These are phyloP conservation scores for Crotophaga sulcirostris DNA, from an alignment of 2,113 vertebrate genomes.

Conservation along the genomic window DNA sequence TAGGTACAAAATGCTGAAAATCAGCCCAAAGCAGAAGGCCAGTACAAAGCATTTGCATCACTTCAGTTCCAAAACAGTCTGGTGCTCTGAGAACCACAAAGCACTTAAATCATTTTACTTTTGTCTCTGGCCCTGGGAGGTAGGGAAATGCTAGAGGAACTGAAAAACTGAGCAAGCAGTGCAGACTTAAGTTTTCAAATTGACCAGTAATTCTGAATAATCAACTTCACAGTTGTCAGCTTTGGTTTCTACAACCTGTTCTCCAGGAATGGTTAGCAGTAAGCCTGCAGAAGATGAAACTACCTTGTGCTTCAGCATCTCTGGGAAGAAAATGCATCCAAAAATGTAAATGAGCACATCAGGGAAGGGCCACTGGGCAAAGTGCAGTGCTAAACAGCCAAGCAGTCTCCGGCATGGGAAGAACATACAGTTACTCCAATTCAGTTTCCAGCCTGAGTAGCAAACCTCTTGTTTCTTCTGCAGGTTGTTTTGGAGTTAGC, in stretches of 20 bases:
- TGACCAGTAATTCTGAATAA: constrained; percentile 18
- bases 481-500: neutral
- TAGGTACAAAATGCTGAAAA: neutral
- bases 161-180: neutral
- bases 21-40: neutral
- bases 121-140: neutral
- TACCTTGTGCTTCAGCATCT: neutral
- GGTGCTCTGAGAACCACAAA: neutral
- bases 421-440: neutral
- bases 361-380: neutral
- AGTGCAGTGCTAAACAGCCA: neutral
- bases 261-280: neutral
- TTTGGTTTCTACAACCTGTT: neutral
- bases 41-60: neutral
- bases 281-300: neutral
- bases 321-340: neutral
- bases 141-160: neutral
- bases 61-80: neutral
- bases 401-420: neutral
- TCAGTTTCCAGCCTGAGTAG: neutral
- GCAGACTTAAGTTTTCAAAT: neutral
- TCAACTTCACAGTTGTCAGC: neutral
- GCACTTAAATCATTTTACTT: neutral
- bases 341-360: neutral
- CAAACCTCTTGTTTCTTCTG: neutral